phyloP scores from a whole-genome alignment of 2,888 invertebrate genomes.

The Aricia artaxerxes region DNA sequence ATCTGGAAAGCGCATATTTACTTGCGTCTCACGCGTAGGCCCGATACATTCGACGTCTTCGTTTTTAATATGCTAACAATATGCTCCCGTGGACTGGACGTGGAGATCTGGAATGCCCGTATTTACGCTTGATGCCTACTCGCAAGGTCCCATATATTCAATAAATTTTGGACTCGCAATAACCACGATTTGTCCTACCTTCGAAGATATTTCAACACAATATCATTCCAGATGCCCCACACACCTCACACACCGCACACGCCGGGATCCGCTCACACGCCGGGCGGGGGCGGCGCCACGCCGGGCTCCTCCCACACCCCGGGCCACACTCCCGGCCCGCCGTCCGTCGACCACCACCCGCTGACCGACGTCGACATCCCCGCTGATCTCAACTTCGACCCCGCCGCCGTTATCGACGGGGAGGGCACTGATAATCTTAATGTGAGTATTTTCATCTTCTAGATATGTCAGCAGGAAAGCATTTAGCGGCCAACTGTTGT shows the following conservation, averaged over 20 bases:
- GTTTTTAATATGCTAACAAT: too few species aligned
- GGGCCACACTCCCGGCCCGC: constrained; percentile 88
- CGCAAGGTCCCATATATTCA: too few species aligned
- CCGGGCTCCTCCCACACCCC: constrained; percentile 87
- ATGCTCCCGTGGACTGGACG: too few species aligned
- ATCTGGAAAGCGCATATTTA: background rate
- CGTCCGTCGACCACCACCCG: constrained; percentile 87
- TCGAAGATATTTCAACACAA: background rate
- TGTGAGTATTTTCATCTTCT: constrained; percentile 82
- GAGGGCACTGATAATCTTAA: constrained; percentile 95
- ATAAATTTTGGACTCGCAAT: too few species aligned
- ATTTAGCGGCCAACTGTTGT: background rate
- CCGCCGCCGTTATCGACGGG: constrained; percentile 94
- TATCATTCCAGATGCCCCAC: constrained; percentile 82
- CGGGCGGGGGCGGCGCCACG: constrained; percentile 85
- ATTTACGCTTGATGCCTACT: too few species aligned
- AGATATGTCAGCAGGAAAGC: background rate
- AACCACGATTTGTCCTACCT: background rate
- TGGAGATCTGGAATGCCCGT: too few species aligned
- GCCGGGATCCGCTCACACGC: constrained; percentile 89
- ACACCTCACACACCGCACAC: constrained; percentile 87
- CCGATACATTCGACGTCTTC: too few species aligned
- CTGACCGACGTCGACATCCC: constrained; percentile 88
- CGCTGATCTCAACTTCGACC: constrained; percentile 95
- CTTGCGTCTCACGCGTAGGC: background rate